Evolutionary conservation across 2,113 vertebrate species (phyloP).

Genomic region (Labrus mixtus): DNA sequence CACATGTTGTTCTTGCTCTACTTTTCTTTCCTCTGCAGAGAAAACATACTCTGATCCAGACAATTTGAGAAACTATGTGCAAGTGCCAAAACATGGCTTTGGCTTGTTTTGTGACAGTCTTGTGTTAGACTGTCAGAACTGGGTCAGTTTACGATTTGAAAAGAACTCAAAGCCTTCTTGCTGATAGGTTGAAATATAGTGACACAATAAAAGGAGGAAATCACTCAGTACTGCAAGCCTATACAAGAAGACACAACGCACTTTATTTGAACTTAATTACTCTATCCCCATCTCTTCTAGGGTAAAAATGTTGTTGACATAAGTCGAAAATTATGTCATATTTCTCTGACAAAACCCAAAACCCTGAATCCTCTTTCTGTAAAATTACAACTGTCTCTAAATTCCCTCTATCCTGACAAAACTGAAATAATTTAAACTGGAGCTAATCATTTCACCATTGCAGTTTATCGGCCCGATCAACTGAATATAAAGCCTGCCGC

Average conservation of each 20-base stretch:
- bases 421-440: too few relatives aligned
- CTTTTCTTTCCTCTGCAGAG: slow-evolving; percentile 69
- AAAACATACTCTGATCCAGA: slow-evolving; percentile 68
- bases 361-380: too few relatives aligned
- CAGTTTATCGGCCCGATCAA: too few relatives aligned
- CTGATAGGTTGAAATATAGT: slow-evolving; percentile 43
- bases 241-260: slow-evolving; percentile 14
- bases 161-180: slow-evolving; percentile 40
- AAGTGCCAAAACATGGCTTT: slow-evolving; percentile 62
- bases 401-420: too few relatives aligned
- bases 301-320: neutral
- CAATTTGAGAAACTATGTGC: slow-evolving; percentile 61
- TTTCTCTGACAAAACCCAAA: too few relatives aligned
- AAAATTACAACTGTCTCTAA: too few relatives aligned
- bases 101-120: slow-evolving; percentile 61
- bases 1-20: slow-evolving; percentile 77
- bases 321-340: neutral
- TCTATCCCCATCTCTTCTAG: neutral
- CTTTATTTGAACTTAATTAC: neutral
- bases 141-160: slow-evolving; percentile 70
- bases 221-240: slow-evolving; percentile 6
- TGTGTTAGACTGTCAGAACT: slow-evolving; percentile 71
- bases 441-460: too few relatives aligned
- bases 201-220: slow-evolving; percentile 35
- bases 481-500: too few relatives aligned